Conservation (phyloP, 2,888 invertebrate genomes). For the Homarus gammarus region DNA sequence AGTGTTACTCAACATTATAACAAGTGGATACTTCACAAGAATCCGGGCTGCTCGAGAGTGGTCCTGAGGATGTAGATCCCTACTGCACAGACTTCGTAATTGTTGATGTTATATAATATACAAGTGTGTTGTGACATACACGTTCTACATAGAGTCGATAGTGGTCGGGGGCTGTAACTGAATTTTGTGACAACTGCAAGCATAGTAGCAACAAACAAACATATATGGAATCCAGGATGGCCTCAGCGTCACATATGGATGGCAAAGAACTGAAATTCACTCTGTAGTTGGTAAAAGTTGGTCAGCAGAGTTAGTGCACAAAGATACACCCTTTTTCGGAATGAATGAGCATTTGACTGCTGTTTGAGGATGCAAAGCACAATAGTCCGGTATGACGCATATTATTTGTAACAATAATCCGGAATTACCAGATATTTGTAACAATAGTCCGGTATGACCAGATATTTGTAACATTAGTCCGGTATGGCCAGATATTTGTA, state of each 20-base stretch:
- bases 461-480: neutral
- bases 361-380: neutral
- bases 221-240: neutral
- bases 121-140: neutral
- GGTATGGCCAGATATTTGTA: conserved; percentile 13
- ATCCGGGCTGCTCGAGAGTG: neutral
- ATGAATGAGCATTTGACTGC: conserved; percentile 1
- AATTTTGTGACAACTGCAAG: neutral
- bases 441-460: conserved; percentile 3
- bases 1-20: neutral
- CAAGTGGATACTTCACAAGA: neutral
- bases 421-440: neutral
- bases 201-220: neutral
- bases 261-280: neutral
- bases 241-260: neutral
- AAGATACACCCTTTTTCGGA: neutral
- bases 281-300: neutral
- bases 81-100: neutral
- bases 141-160: neutral
- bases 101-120: neutral
- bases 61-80: neutral
- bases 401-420: neutral
- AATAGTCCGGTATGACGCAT: conserved; percentile 21
- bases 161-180: neutral
- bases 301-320: neutral